Evolutionary conservation across 2,113 vertebrate species (phyloP).

Genomic region (Syrmaticus mikado): DNA sequence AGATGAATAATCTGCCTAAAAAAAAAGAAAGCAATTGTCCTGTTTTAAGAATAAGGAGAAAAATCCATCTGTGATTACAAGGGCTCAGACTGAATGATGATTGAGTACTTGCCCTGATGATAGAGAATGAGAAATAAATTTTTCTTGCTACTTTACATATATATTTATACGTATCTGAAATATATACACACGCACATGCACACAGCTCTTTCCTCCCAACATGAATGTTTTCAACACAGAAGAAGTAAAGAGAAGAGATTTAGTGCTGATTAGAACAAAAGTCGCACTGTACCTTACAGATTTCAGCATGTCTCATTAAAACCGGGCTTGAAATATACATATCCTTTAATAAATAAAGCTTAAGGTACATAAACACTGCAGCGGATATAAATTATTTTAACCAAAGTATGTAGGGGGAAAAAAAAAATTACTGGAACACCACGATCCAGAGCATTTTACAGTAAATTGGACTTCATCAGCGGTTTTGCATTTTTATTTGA

Average conservation of each 20-base stretch:
- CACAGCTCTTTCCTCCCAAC: conserved; percentile 14
- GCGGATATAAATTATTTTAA: conserved; percentile 74
- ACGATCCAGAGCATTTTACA: conserved; percentile 56
- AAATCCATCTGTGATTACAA: background rate
- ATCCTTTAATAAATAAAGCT: conserved; percentile 71
- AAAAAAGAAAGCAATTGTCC: background rate
- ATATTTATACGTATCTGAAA: conserved; percentile 36
- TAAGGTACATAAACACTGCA: conserved; percentile 71
- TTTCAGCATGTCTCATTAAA: conserved; percentile 76
- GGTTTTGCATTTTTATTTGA: conserved; percentile 73
- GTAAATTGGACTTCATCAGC: conserved; percentile 66
- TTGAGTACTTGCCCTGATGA: background rate
- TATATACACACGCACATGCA: background rate
- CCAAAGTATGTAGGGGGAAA: conserved; percentile 67
- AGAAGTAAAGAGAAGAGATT: conserved; percentile 73
- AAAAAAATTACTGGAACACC: conserved; percentile 67
- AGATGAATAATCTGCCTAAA: background rate
- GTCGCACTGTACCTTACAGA: conserved; percentile 72
- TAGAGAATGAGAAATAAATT: conserved; percentile 6
- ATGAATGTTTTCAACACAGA: conserved; percentile 72
- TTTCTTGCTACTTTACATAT: conserved; percentile 22
- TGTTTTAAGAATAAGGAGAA: background rate
- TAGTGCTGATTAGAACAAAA: conserved; percentile 71
- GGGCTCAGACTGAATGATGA: background rate
- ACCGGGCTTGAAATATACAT: conserved; percentile 69